These are phyloP conservation scores for Acanthosoma haemorrhoidale DNA, from an alignment of 2,888 invertebrate genomes.

Conservation along the genomic window DNA sequence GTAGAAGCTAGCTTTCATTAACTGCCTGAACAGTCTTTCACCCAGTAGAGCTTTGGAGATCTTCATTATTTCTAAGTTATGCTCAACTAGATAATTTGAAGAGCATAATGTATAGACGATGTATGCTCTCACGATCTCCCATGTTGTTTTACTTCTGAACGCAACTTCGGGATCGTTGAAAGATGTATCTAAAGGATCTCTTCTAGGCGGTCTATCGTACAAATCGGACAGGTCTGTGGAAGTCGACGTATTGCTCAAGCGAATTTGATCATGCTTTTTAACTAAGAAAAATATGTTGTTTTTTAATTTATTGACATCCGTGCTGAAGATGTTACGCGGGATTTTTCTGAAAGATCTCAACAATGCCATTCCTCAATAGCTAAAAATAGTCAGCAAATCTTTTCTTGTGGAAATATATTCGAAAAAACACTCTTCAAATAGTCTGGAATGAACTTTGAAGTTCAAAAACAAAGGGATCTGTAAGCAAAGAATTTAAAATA, in stretches of 20 bases:
- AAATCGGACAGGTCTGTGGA: background rate
- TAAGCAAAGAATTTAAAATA: background rate
- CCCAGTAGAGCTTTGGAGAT: conserved; percentile 68
- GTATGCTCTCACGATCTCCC: conserved; percentile 83
- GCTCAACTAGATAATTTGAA: conserved; percentile 76
- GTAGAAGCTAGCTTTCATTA: conserved; percentile 95
- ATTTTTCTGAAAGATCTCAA: background rate
- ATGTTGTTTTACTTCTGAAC: conserved; percentile 91
- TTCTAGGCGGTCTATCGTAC: conserved; percentile 9
- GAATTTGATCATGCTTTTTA: background rate
- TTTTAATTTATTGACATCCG: too few relatives aligned
- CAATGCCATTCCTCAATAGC: conserved; percentile 7
- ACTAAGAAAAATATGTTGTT: background rate
- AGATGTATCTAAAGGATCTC: conserved; percentile 63
- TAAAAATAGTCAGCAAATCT: background rate
- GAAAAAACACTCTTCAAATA: background rate
- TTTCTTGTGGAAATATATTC: background rate
- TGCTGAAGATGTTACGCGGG: background rate
- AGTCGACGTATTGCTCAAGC: background rate
- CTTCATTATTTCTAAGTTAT: conserved; percentile 89
- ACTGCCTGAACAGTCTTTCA: conserved; percentile 65
- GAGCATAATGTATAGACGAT: conserved; percentile 88
- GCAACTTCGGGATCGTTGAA: conserved; percentile 86
- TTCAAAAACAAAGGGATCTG: too few relatives aligned
- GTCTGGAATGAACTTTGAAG: background rate